phyloP scores from a whole-genome alignment of 2,797 vertebrate genomes.

The Thunnus albacares region DNA sequence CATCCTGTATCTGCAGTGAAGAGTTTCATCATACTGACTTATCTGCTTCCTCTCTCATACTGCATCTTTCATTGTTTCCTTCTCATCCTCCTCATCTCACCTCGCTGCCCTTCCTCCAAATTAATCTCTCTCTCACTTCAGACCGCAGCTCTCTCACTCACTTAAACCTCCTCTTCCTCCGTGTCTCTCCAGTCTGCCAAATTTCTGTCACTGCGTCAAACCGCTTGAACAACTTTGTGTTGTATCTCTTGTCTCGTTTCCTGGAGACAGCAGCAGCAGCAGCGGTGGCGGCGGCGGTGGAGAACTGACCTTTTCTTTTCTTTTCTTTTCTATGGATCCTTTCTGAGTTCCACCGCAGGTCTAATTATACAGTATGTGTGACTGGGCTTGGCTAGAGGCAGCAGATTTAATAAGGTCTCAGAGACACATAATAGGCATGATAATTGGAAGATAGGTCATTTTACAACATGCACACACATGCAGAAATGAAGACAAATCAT shows the following conservation, averaged over 20 bases:
- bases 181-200: neutral
- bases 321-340: constrained; percentile 4
- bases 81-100: neutral
- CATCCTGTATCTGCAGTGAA: neutral
- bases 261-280: constrained; percentile 10
- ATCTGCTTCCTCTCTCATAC: neutral
- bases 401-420: constrained; percentile 41
- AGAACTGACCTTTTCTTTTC: constrained; percentile 29
- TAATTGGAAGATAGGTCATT: neutral
- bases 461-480: neutral
- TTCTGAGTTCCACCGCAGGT: constrained; percentile 20
- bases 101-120: neutral
- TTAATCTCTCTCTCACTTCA: neutral
- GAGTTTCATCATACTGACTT: neutral
- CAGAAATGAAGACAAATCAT: neutral
- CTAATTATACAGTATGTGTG: constrained; percentile 37
- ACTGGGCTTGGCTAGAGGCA: neutral
- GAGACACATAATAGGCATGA: neutral
- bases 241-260: constrained; percentile 10
- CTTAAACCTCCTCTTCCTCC: constrained; percentile 6
- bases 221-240: neutral
- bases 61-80: neutral
- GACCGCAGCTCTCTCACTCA: constrained; percentile 1
- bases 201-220: neutral
- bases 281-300: too few species aligned